phyloP scores from a whole-genome alignment of 2,888 invertebrate genomes.

The Polietes domitor region DNA sequence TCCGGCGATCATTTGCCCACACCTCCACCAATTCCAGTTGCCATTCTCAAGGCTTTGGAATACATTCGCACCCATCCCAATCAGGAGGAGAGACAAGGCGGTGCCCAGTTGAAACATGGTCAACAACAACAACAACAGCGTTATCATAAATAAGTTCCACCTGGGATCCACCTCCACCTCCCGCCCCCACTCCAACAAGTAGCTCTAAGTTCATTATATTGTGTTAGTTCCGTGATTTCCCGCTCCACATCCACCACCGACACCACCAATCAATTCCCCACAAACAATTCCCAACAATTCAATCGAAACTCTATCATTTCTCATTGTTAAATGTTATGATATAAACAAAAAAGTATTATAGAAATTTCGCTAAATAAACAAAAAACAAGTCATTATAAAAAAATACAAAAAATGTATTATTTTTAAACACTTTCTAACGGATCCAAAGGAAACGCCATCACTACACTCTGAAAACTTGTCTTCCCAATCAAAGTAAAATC shows the following conservation, averaged over 20 bases:
- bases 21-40: constrained; percentile 78
- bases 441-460: too few species aligned
- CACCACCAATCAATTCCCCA: too few species aligned
- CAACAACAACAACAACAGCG: constrained; percentile 24
- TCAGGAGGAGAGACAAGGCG: constrained; percentile 73
- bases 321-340: constrained; percentile 29
- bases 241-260: background rate
- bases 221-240: constrained; percentile 24
- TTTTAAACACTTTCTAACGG: too few species aligned
- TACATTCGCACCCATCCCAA: constrained; percentile 79
- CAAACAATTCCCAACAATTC: too few species aligned
- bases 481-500: too few species aligned
- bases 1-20: constrained; percentile 80
- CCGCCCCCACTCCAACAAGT: constrained; percentile 30
- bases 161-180: too few species aligned
- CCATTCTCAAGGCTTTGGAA: constrained; percentile 76
- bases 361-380: constrained; percentile 1
- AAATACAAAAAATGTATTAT: background rate
- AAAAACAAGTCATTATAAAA: constrained; percentile 24
- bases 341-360: constrained; percentile 13
- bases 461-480: too few species aligned
- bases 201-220: constrained; percentile 46
- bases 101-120: constrained; percentile 46
- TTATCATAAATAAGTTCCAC: constrained; percentile 32
- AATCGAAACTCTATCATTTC: background rate